Percentiles rank a stretch among this genome's conserved stretches.
Conservation (phyloP, 2,113 vertebrate genomes). For the Ciconia boyciana region DNA sequence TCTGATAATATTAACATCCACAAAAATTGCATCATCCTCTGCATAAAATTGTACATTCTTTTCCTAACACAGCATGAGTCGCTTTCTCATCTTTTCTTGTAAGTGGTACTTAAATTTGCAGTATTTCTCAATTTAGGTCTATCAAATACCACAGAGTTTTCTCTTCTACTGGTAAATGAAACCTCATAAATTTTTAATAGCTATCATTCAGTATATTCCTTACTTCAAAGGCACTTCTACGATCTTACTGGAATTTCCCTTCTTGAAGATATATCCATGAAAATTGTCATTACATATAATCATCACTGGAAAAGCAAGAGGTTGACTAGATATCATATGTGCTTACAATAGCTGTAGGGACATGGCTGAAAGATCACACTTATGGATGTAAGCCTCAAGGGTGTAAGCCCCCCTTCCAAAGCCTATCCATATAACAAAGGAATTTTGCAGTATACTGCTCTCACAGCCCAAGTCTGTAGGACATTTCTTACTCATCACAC, state of each 20-base stretch:
- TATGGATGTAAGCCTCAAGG: background rate
- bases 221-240: background rate
- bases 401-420: background rate
- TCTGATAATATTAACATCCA: background rate
- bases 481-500: background rate
- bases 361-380: background rate
- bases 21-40: background rate
- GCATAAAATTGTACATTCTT: background rate
- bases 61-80: background rate
- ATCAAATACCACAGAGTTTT: background rate
- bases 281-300: background rate
- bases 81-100: background rate
- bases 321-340: background rate
- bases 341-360: background rate
- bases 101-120: background rate
- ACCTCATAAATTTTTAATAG: background rate
- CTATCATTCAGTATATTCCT: background rate
- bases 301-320: background rate
- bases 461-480: background rate
- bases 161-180: background rate
- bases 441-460: background rate
- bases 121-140: background rate
- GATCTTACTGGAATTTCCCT: background rate
- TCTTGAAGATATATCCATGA: background rate
- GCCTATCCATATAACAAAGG: background rate